phyloP scores from a whole-genome alignment of 1,140 invertebrate species.

The Platyscapa corneri region DNA sequence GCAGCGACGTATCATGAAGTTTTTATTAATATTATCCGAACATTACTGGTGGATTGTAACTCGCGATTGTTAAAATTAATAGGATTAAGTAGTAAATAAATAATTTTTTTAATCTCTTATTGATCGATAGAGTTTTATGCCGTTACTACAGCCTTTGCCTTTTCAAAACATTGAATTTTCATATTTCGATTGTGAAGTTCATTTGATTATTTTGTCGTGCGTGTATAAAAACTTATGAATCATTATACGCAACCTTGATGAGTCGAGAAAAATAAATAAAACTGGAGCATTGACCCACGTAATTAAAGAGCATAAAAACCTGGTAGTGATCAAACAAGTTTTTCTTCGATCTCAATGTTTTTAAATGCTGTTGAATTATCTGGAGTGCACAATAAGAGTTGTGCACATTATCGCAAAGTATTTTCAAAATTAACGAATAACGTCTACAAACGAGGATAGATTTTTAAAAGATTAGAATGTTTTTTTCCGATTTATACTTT shows the following conservation, averaged over 20 bases:
- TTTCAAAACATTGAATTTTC: background rate
- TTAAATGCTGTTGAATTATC: too few species aligned
- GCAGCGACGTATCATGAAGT: background rate
- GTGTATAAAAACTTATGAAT: background rate
- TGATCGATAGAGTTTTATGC: too few species aligned
- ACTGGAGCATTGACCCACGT: background rate
- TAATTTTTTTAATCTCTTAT: background rate
- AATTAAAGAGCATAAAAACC: background rate
- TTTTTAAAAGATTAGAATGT: too few species aligned
- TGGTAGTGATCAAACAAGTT: background rate
- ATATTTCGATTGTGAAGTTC: background rate
- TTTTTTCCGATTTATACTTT: too few species aligned
- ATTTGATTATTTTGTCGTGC: background rate
- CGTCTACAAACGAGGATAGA: too few species aligned
- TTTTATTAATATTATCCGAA: background rate
- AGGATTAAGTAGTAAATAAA: background rate
- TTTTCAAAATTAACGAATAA: too few species aligned
- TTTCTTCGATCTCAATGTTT: background rate
- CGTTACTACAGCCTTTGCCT: too few species aligned
- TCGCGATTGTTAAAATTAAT: background rate
- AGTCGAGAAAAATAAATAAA: background rate
- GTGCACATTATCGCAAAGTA: too few species aligned
- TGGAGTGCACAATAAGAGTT: too few species aligned
- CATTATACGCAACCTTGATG: background rate
- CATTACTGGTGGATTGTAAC: background rate